Base-by-base conservation (phyloP, 2,113 vertebrate genomes). In the Marcusenius ussheri region DNA sequence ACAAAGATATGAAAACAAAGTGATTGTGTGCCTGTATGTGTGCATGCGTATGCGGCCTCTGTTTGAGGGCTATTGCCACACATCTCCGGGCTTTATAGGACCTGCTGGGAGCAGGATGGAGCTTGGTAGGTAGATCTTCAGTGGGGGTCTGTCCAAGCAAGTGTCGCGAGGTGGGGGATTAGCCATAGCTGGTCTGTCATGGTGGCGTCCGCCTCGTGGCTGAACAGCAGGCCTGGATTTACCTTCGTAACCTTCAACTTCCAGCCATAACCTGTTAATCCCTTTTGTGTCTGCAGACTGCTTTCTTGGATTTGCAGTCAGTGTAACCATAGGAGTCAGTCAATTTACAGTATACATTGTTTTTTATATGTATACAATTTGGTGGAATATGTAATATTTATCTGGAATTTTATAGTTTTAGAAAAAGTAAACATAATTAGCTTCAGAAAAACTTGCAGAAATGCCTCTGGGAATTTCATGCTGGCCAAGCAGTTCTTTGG, bases 181-280 rank as follows among this genome's bases (percentile, higher is more conserved):
- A 95, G 91, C 92, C 92, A 91, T 92, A 93, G 93, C 92, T 92
- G 94, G 95, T 96, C 94, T 95, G 95, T 96, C 95, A 93, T 91
- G 92, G 95, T 96, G 95, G 96, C 95, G 95, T 96, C 95, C 94
- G 94, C 96, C 94, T 95, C 94, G 94, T 90, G 94, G 95, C 91
- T 87, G 91, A 94, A 93, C 95, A 94, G 95, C 94, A 92, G 96
- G 95, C 92, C 94, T 93, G 93, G 92, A 93, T 95, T 96, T 94
- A 95, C 95, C 96, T 93, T 94, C 89, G 90, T 96, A 96, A 96
- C 96, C 96, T 96, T 96, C 96, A 96, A 94, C 96, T 96, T 95
- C 94, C 95, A 95, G 95, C 94, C 94, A 93, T 94, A 92, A 95
- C 94, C 93, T 91, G 90, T 91, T 93, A 93, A 93, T 93, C 93